A percentile compares a stretch with the other conserved stretches of the same genome.
phyloP scores from a whole-genome alignment of 2,113 vertebrate genomes.

The Pygoscelis adeliae region DNA sequence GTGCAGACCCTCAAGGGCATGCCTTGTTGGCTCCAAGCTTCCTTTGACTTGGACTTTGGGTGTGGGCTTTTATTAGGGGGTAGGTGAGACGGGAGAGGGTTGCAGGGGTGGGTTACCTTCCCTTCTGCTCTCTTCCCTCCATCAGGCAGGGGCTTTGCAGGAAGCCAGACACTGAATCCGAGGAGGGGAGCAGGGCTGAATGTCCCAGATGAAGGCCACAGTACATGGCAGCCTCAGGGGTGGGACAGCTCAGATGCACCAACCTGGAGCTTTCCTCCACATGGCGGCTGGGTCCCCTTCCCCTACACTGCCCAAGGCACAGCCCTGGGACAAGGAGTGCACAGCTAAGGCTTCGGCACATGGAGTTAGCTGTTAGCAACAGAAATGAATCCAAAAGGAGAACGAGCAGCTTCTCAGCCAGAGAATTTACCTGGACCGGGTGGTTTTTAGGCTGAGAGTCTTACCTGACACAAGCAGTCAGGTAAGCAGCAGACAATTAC shows the following conservation, averaged over 20 bases:
- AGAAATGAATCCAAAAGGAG: background rate
- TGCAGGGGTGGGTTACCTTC: accelerated
- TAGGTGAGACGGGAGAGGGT: background rate
- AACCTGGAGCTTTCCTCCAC: background rate
- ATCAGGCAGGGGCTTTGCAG: background rate
- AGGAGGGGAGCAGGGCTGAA: background rate
- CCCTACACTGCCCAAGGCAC: accelerated
- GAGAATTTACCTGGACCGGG: accelerated
- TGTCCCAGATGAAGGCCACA: background rate
- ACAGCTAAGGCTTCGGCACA: accelerated
- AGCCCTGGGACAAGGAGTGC: background rate
- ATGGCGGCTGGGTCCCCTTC: background rate
- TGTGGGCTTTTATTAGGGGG: background rate
- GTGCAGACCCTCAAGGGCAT: background rate
- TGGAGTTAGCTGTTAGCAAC: background rate
- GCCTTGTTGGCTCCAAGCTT: background rate
- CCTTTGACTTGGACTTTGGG: background rate
- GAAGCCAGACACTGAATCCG: background rate
- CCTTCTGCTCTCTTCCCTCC: background rate
- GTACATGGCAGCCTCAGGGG: background rate
- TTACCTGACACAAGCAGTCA: background rate
- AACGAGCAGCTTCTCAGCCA: background rate
- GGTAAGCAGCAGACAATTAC: background rate
- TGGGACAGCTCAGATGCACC: background rate
- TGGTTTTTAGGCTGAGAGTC: background rate